These are phyloP conservation scores for Sebastes steindachneri DNA, from an alignment of 2,797 vertebrate genomes.

Conservation along the genomic window DNA sequence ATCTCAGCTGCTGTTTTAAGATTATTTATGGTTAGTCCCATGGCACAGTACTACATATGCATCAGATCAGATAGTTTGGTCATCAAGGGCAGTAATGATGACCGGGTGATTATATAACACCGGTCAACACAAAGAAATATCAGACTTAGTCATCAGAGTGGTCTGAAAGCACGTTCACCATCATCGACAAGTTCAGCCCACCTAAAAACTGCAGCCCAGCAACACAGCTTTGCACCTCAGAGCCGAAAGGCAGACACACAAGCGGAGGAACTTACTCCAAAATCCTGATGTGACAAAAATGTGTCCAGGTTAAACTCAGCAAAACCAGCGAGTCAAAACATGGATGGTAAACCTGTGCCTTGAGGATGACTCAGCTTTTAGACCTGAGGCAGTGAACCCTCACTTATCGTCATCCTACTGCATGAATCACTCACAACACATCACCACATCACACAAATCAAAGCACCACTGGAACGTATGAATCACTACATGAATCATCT, in stretches of 20 bases:
- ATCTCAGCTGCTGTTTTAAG: constrained; percentile 15
- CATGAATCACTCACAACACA: constrained; percentile 52
- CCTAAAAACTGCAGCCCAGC: constrained; percentile 31
- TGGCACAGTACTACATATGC: constrained; percentile 15
- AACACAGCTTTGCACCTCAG: neutral
- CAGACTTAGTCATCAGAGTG: constrained; percentile 35
- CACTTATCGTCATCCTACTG: constrained; percentile 16
- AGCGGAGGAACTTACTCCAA: neutral
- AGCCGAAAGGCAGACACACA: constrained; percentile 3
- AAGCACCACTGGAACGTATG: constrained; percentile 35
- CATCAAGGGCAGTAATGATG: constrained; percentile 20
- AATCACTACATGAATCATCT: constrained; percentile 47
- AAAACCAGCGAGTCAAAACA: constrained; percentile 34
- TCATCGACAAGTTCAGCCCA: constrained; percentile 7
- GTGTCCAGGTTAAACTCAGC: constrained; percentile 3
- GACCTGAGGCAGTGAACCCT: constrained; percentile 34
- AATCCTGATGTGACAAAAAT: constrained; percentile 15
- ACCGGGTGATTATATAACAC: constrained; percentile 30
- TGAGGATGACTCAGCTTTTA: constrained; percentile 28
- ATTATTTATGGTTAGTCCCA: neutral
- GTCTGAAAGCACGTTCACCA: constrained; percentile 1
- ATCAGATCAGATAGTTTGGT: constrained; percentile 16
- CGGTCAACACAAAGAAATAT: constrained; percentile 1
- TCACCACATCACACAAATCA: constrained; percentile 32
- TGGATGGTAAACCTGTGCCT: constrained; percentile 13